Evolutionary conservation across 2,888 invertebrate genomes (phyloP), one percentile per base, ranked within the genome.

Genomic region (Zhuqinia jingwanae): DNA sequence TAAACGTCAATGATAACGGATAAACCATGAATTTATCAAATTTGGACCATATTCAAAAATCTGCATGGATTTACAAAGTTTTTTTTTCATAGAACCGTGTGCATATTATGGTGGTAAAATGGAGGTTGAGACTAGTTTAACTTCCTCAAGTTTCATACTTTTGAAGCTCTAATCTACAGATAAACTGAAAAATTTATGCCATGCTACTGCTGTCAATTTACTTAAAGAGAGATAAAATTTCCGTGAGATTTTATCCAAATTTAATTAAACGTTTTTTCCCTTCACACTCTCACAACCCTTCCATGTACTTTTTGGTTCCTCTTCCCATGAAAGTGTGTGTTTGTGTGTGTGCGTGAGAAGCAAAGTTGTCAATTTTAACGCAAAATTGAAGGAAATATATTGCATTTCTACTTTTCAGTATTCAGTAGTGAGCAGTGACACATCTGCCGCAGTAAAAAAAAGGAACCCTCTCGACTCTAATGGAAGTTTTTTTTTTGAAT

Each of bases 391-490:
- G 81, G 36, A 79, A 79, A 79, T 79, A 79, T 79, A 79, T 70
- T 53, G 50, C 70, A 58, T 47, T 81, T 53, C 56, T 45, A 68
- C 30, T 75, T 75, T 20, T 27, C 53, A 45, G 68, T 68, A 22
- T 42, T 68, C 68, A 17, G 36, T 8, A 36, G 68, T 68, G 42
- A 68, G 22, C 25, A 53, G 77, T 53, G 83, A 83, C 83, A 83
- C 83, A 83, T 83, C 83, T 73, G 76, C 76, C 47, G 83, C 68
- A 83, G 65, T 83, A 83, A 70, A 56, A 83, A 77, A 77, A 83
- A 70, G 56, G 77, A 77, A 65, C 73, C 73, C 63, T 45, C 63
- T 82, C 45, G 20, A 75, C 75, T 75, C 25, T 65, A 58, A 73
- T 63, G 63, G 13, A 79, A 73, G 25, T 27, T 27, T 50, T 0